Percentiles rank a stretch among this genome's conserved stretches.
phyloP scores from a whole-genome alignment of 64 coral and sea anemone genomes.

The Pocillopora damicornis region DNA sequence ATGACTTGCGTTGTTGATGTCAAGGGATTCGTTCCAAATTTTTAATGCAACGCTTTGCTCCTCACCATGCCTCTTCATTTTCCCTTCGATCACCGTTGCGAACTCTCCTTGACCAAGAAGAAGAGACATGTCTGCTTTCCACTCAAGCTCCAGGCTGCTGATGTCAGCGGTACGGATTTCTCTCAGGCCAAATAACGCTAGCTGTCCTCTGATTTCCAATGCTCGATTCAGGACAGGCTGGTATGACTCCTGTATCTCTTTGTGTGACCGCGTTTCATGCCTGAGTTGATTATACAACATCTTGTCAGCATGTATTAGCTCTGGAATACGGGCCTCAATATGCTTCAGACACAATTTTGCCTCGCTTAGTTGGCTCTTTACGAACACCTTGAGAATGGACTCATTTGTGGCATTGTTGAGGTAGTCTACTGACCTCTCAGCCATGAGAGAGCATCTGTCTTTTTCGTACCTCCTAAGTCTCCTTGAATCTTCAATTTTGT shows the following conservation, averaged over 20 bases:
- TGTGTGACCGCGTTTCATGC: constrained; percentile 8
- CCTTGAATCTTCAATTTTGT: neutral
- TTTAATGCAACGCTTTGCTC: neutral
- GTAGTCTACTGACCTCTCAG: neutral
- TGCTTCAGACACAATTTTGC: neutral
- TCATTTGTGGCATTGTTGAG: neutral
- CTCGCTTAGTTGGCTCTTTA: neutral
- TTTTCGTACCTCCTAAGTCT: neutral
- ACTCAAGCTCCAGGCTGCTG: neutral
- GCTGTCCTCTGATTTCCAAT: neutral
- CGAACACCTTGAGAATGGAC: neutral
- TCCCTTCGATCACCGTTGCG: neutral
- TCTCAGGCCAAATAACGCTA: constrained; percentile 14
- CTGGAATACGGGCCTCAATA: constrained; percentile 21
- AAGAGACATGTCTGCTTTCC: neutral
- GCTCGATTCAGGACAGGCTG: neutral
- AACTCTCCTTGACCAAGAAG: neutral
- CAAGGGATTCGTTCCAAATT: neutral
- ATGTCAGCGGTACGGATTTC: constrained; percentile 14
- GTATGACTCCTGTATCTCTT: neutral
- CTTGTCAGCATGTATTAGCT: constrained; percentile 24
- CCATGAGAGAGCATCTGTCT: constrained; percentile 15
- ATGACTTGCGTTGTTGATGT: neutral
- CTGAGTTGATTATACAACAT: constrained; percentile 10
- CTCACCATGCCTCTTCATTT: neutral